Evolutionary conservation across 2,113 vertebrate species (phyloP), one percentile per base, ranked within the genome.

Genomic region (Carassius auratus): DNA sequence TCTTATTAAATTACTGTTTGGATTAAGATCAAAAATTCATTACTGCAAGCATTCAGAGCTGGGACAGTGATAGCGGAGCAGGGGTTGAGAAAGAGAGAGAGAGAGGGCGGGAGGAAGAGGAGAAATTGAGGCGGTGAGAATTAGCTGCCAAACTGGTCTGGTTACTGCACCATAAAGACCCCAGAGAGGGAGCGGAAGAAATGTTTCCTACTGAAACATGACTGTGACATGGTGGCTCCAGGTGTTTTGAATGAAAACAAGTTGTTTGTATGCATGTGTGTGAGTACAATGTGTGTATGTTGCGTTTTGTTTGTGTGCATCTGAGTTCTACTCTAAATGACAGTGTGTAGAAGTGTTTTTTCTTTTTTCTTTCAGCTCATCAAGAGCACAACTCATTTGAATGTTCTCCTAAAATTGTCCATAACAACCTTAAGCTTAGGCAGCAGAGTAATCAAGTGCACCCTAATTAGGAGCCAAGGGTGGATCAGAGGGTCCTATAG

Each of bases 21-120:
- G 91, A 93, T 92, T 91, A 90, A 91, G 92, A 92, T 91, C 88
- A 91, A 90, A 92, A 91, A 91, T 92, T 91, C 90, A 92, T 91
- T 91, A 91, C 90, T 73, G 87, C 50, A 80, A 83, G 81, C 84
- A 76, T 85, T 88, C 86, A 87, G 88, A 88, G 87, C 86, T 86
- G 81, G 91, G 88, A 87, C 87, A 86, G 77, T 42, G 79, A 89
- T 87, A 80, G 74, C 80, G 59, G 82, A 83, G 64, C 38, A 81
- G 86, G 57, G 73, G 83, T 48, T 48, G 52, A 38, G 57, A 61
- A 45, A 45, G 42, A 45, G 5, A 42, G 42, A 45, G 42, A 45
- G 45, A 48, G 36, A 71, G 76, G 48, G 75, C 48, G 66, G 30
- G 21, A 9, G 55, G 50, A 74, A 30, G 76, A 38, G 77, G 55